phyloP scores from a whole-genome alignment of 2,888 invertebrate species.

The Spodoptera picta region DNA sequence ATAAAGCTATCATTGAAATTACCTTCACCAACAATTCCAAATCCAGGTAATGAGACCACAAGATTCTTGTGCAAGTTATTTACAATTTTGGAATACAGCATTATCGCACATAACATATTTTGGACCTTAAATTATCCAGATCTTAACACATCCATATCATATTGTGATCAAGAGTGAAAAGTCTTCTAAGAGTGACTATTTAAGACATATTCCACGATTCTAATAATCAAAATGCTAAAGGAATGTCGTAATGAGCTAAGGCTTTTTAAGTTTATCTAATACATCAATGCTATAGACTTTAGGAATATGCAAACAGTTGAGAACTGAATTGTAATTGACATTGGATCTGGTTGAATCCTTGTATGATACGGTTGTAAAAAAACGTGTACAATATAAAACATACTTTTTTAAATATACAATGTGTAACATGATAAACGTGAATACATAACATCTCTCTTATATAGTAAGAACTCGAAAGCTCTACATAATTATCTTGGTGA shows the following conservation, averaged over 20 bases:
- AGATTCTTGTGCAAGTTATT: conserved; percentile 50
- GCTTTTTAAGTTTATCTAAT: conserved; percentile 9
- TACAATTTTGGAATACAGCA: conserved; percentile 51
- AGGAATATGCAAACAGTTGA: conserved; percentile 8
- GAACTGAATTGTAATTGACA: conserved; percentile 31
- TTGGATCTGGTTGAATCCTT: conserved; percentile 1
- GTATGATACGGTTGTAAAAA: conserved; percentile 14
- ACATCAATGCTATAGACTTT: conserved; percentile 14
- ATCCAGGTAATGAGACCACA: conserved; percentile 41
- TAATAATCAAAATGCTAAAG: conserved; percentile 51
- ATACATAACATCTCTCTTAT: no score
- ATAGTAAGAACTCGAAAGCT: no score
- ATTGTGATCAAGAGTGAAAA: conserved; percentile 30
- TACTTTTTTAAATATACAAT: conserved; percentile 7
- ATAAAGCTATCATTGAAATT: conserved; percentile 71
- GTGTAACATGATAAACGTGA: no score
- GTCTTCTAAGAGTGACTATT: conserved; percentile 49
- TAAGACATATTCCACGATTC: conserved; percentile 50
- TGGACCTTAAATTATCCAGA: conserved; percentile 35
- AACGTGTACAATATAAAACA: conserved; percentile 29
- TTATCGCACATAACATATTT: conserved; percentile 32
- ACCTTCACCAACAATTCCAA: conserved; percentile 57
- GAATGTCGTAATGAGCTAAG: conserved; percentile 50
- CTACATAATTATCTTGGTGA: no score
- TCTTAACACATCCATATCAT: conserved; percentile 31